Evolutionary conservation across 2,888 invertebrate species (phyloP).

Genomic region (Coleophora flavipennella): DNA sequence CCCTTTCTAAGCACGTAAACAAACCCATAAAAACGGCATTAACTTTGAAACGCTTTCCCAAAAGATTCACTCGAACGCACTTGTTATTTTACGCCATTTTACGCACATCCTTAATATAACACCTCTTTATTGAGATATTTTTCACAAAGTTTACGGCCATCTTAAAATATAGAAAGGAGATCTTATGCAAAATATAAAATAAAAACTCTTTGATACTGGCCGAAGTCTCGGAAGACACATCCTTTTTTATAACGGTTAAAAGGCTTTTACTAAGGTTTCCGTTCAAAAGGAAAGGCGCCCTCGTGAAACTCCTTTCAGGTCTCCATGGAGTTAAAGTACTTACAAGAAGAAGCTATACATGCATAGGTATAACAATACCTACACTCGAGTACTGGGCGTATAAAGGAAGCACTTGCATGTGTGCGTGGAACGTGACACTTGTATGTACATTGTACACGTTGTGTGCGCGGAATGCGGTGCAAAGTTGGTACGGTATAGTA

Average conservation of each 20-base stretch:
- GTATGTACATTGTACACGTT: constrained; percentile 13
- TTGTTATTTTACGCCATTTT: not conserved
- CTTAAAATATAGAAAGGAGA: no score
- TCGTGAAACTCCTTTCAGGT: constrained; percentile 64
- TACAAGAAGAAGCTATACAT: constrained; percentile 19
- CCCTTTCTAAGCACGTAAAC: no score
- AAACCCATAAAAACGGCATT: no score
- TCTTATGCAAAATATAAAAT: no score
- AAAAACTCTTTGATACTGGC: no score
- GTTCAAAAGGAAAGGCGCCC: constrained; percentile 57
- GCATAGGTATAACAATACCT: constrained; percentile 36
- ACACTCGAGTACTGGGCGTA: constrained; percentile 44
- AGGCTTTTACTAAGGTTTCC: constrained; percentile 53
- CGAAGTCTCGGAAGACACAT: no score
- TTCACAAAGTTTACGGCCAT: no score
- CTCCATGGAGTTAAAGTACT: constrained; percentile 48
- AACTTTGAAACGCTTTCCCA: no score
- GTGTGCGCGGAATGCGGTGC: constrained; percentile 46
- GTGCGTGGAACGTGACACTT: constrained; percentile 44
- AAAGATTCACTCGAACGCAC: no score
- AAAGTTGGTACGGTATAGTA: constrained; percentile 6
- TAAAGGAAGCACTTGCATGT: constrained; percentile 25
- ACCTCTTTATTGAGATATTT: no score
- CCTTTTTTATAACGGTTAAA: constrained; percentile 44
- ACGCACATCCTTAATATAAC: not conserved